Conservation (phyloP, 1,140 invertebrate species). For the Aphelinus atriplicis region DNA sequence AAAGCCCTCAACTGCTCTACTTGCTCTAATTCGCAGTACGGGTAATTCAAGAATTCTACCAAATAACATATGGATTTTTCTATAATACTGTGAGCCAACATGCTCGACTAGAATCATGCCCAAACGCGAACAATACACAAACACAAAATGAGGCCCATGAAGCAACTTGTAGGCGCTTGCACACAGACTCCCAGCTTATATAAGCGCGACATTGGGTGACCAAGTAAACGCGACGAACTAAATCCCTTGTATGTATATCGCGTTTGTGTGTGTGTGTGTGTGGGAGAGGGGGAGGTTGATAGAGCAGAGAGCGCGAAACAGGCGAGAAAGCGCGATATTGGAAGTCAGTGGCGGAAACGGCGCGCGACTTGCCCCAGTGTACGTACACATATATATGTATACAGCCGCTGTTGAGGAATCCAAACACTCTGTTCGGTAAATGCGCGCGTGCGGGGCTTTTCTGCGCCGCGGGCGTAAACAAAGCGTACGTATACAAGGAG, state of each 20-base stretch:
- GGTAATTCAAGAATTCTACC: no score
- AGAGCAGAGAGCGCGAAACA: background rate
- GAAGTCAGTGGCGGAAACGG: slow-evolving; percentile 10
- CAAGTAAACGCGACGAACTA: background rate
- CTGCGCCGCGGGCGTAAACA: background rate
- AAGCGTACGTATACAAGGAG: background rate
- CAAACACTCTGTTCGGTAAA: slow-evolving; percentile 8
- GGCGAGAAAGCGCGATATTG: slow-evolving; percentile 10
- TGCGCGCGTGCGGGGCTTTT: background rate
- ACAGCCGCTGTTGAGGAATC: slow-evolving; percentile 7
- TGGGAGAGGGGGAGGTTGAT: background rate
- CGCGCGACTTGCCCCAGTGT: background rate
- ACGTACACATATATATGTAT: background rate
- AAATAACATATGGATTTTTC: no score
- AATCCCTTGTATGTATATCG: no score
- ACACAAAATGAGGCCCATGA: no score
- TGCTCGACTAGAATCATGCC: no score
- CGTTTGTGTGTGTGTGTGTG: no score
- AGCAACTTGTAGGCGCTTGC: no score
- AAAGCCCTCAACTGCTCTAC: no score
- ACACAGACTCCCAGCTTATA: no score
- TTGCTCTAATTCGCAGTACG: no score
- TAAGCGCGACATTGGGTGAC: background rate
- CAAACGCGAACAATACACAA: no score
- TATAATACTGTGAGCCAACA: no score